phyloP scores from a whole-genome alignment of 92 coral and sea anemone species.

The Phenganax marumi region DNA sequence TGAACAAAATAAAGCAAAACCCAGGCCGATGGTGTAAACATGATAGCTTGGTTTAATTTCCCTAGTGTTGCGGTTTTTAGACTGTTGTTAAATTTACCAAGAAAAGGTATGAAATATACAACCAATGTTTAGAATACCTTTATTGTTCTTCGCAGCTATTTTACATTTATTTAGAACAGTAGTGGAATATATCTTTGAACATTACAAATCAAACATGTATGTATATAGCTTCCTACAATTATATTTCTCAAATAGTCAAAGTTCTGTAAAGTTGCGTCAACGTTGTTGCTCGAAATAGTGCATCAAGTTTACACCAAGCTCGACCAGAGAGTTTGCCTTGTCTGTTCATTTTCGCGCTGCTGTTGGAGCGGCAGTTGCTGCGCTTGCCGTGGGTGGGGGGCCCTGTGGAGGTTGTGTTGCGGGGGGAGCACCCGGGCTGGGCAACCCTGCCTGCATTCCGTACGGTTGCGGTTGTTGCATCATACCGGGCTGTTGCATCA shows the following conservation, averaged over 20 bases:
- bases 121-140: not conserved
- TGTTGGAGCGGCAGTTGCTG: conserved; percentile 16
- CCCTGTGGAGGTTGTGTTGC: conserved; percentile 34
- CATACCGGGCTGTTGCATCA: conserved; percentile 9
- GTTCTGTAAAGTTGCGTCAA: not conserved
- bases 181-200: not conserved
- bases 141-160: not conserved
- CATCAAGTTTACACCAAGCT: conserved; percentile 43
- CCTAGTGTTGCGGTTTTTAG: not conserved
- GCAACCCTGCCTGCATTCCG: not conserved
- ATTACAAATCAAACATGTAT: conserved; percentile 2
- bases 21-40: conserved; percentile 37
- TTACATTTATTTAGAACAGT: conserved; percentile 11
- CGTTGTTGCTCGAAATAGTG: conserved; percentile 1
- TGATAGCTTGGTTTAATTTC: conserved; percentile 37
- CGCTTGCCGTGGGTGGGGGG: conserved; percentile 5
- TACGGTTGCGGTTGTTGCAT: not conserved
- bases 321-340: conserved; percentile 26
- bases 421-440: conserved; percentile 22
- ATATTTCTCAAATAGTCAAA: not conserved
- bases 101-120: not conserved
- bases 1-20: conserved; percentile 6
- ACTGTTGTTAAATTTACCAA: not conserved
- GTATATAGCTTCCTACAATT: not conserved
- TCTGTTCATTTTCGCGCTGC: not conserved